These are phyloP conservation scores for Furcifer pardalis DNA, from an alignment of 2,797 vertebrate genomes.

Conservation along the genomic window DNA sequence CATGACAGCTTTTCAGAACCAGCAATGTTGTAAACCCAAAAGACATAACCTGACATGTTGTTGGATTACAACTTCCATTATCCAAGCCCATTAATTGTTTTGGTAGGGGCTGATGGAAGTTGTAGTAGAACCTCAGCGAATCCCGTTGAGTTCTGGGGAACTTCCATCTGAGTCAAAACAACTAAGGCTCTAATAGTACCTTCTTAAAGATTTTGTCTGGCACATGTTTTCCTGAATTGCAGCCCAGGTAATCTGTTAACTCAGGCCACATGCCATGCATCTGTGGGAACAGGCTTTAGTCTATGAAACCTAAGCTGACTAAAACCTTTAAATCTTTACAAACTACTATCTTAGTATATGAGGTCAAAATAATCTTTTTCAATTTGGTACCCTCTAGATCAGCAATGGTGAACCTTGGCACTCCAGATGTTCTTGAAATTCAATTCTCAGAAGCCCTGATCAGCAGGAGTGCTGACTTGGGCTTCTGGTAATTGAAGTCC, in stretches of 20 bases:
- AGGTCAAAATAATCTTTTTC: background rate
- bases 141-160: background rate
- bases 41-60: background rate
- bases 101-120: background rate
- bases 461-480: too few relatives aligned
- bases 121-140: background rate
- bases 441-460: too few relatives aligned
- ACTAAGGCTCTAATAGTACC: background rate
- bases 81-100: background rate
- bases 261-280: background rate
- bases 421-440: too few relatives aligned
- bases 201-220: background rate
- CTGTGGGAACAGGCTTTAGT: background rate
- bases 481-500: too few relatives aligned
- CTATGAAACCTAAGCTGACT: background rate
- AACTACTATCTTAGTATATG: background rate
- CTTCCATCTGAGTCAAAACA: background rate
- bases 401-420: too few relatives aligned
- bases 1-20: too few relatives aligned
- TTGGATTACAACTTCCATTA: background rate
- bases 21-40: too few relatives aligned
- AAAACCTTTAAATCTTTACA: background rate
- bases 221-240: background rate
- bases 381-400: background rate
- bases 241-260: background rate